Evolutionary conservation across 2,888 invertebrate species (phyloP).

Genomic region (Clistopyga incitator): DNA sequence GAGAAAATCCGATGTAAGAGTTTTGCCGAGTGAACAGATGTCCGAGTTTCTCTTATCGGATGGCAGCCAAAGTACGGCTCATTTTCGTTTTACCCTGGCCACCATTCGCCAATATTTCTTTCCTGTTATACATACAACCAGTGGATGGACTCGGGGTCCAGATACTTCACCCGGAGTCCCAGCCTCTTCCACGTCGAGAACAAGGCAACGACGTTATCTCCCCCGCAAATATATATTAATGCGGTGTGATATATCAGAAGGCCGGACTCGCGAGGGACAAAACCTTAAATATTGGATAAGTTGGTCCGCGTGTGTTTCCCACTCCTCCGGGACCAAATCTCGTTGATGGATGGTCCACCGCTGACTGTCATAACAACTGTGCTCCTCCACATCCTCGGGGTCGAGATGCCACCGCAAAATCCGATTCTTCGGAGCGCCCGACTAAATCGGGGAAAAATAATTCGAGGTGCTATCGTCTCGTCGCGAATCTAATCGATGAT

Average conservation of each 20-base stretch:
- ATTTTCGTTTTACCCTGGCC: slow-evolving; percentile 38
- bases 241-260: slow-evolving; percentile 83
- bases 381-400: slow-evolving; percentile 53
- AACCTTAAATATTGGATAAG: slow-evolving; percentile 84
- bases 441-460: slow-evolving; percentile 17
- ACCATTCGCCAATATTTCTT: slow-evolving; percentile 25
- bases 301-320: slow-evolving; percentile 77
- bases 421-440: slow-evolving; percentile 19
- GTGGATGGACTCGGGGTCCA: slow-evolving; percentile 10
- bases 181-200: slow-evolving; percentile 50
- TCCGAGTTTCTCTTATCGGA: slow-evolving; percentile 30
- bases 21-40: slow-evolving; percentile 19
- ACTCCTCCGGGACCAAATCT: slow-evolving; percentile 82
- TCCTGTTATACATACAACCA: background rate
- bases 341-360: slow-evolving; percentile 82
- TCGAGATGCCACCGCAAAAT: slow-evolving; percentile 47
- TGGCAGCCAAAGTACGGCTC: slow-evolving; percentile 9
- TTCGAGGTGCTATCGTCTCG: slow-evolving; percentile 12
- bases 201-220: slow-evolving; percentile 77
- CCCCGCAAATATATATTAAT: slow-evolving; percentile 84
- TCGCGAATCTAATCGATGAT: slow-evolving; percentile 59
- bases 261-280: slow-evolving; percentile 82
- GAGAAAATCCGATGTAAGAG: slow-evolving; percentile 38
- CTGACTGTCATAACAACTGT: slow-evolving; percentile 84
- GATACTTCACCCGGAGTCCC: slow-evolving; percentile 7